A percentile compares a stretch with the other conserved stretches of the same genome.
phyloP scores from a whole-genome alignment of 2,113 vertebrate species.

The Sturnira hondurensis region DNA sequence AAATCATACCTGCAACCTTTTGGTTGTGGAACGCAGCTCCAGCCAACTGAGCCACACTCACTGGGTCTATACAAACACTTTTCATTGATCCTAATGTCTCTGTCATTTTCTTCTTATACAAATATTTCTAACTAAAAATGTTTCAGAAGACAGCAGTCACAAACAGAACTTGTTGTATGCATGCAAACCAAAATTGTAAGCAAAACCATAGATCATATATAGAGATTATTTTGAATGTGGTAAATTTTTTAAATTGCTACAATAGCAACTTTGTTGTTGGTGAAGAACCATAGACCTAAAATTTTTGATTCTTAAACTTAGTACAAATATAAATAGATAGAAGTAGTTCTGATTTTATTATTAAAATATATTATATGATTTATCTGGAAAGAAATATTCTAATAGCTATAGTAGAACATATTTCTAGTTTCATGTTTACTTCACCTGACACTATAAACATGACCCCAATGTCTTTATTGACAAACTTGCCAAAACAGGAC shows the following conservation, averaged over 20 bases:
- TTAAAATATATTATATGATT: not conserved
- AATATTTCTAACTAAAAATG: not conserved
- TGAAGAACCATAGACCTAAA: not conserved
- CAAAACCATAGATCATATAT: not conserved
- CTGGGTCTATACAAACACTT: not conserved
- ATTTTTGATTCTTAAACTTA: not conserved
- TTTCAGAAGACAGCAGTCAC: not conserved
- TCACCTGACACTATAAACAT: not conserved
- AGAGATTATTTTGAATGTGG: not conserved
- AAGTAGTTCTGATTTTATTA: slow-evolving; percentile 13
- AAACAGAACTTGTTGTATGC: not conserved
- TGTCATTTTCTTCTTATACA: not conserved
- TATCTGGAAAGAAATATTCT: not conserved
- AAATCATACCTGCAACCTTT: too few species aligned
- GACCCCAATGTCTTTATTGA: not conserved
- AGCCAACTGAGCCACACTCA: too few species aligned
- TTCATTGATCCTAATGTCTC: not conserved
- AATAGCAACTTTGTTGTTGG: not conserved
- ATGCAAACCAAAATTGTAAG: not conserved
- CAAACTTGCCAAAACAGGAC: not conserved
- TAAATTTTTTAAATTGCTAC: slow-evolving; percentile 4
- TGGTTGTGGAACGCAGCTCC: too few species aligned
- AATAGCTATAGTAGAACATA: not conserved
- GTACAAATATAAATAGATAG: not conserved
- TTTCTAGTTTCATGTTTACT: not conserved